phyloP scores from a whole-genome alignment of 2,113 vertebrate species.

The Cyanocitta stelleri region DNA sequence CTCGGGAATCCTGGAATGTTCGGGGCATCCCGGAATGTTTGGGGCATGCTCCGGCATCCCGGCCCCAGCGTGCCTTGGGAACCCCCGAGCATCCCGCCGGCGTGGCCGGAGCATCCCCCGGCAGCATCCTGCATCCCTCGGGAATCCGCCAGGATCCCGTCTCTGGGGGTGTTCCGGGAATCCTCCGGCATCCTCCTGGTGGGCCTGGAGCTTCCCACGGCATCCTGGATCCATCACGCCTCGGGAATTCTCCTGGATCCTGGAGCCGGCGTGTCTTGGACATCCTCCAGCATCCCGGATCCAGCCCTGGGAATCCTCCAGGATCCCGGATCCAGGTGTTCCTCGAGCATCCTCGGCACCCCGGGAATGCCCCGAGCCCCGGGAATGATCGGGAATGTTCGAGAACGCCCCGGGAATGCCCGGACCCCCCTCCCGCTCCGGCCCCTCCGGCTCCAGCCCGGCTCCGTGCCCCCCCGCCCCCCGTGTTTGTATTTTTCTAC shows the following conservation, averaged over 20 bases:
- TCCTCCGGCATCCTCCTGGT: background rate
- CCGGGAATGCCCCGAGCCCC: no score
- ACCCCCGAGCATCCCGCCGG: background rate
- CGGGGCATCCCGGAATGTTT: background rate
- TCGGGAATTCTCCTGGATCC: background rate
- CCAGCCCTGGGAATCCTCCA: background rate
- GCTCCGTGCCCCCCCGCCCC: background rate
- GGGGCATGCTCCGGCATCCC: background rate
- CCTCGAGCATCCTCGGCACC: background rate
- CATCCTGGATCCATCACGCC: background rate
- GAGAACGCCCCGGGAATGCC: background rate
- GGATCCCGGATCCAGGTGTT: background rate
- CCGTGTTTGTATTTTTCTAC: no score
- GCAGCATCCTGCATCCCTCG: background rate
- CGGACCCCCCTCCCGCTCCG: background rate
- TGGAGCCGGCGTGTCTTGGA: background rate
- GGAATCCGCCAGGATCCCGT: background rate
- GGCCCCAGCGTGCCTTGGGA: background rate
- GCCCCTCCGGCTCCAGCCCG: background rate
- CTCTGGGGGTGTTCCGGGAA: background rate
- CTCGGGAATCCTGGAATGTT: background rate
- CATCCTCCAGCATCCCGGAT: no score
- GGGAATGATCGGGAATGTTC: background rate
- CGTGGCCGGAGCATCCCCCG: background rate
- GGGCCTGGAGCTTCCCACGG: background rate